Evolutionary conservation across 2,113 vertebrate genomes (phyloP), one percentile per base, ranked within the genome.

Genomic region (Cromileptes altivelis): DNA sequence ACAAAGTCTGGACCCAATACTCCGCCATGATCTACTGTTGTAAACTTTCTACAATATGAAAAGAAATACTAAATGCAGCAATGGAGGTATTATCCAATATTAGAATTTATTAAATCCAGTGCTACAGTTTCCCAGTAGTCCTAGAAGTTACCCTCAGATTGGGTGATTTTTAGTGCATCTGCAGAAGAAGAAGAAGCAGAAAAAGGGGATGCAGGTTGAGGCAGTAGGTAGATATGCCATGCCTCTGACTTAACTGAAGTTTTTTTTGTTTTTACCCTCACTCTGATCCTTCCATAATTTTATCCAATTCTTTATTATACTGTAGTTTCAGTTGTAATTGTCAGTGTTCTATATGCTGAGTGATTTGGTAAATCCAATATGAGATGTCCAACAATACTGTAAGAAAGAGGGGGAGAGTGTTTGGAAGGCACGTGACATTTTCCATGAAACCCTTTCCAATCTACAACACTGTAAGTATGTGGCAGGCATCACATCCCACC

Each of bases 381-480:
- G 3, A 42, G 14, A 72, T 62, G 23, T 30, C 21, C 37, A 23
- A 14, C 21, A 23, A 76, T 60, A 2, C 17, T 9, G 52, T 25
- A 49, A 56, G 3, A 69, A 55, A 52, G 13, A 55, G 53, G 23
- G 65, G 25, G 61, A 57, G 13, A 42, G 42, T 47, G 37, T 70
- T 84, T 78, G 55, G 80, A 72, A 57, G 30, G 45, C 23, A 68
- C n/a, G 40, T 49, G 8, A 55, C 30, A 78, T 90, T 88, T 87
- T 79, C 70, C 72, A 81, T 71, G 15, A 79, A 72, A 79, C 47
- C 1, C 4, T 53, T 74, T 82, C 73, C 68, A 62, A 27, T 83
- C 40, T 50, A 19, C 55, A 70, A n/a, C 64, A 53, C 47, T 70
- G 73, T 65, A 53, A 69, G 64, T 50, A 18, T 57, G 14, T 68